These are phyloP conservation scores for Eupithecia vulgata DNA, from an alignment of 2,888 invertebrate genomes.

Conservation along the genomic window DNA sequence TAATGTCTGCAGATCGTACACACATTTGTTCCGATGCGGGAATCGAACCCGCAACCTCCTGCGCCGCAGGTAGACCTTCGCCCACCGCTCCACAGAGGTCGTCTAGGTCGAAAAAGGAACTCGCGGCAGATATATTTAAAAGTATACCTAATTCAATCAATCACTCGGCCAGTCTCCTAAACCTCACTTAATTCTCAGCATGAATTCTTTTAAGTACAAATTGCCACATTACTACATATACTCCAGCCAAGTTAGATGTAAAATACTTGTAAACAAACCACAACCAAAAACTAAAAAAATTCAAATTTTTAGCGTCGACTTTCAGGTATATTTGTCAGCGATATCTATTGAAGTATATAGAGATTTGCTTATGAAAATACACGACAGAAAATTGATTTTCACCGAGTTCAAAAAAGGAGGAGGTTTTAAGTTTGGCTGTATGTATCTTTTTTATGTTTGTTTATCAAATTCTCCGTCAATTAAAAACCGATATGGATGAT, in stretches of 20 bases:
- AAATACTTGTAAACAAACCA: neutral
- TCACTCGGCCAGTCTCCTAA: neutral
- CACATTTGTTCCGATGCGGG: no score
- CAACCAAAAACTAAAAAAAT: neutral
- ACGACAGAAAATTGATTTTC: neutral
- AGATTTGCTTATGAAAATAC: neutral
- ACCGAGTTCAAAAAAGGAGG: no score
- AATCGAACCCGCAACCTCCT: no score
- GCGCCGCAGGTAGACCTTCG: no score
- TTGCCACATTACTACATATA: constrained; percentile 4
- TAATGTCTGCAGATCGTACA: no score
- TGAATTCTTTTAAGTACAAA: constrained; percentile 11
- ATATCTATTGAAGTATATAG: neutral
- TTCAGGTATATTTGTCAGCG: neutral
- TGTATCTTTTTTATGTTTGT: no score
- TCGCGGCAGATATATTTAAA: no score
- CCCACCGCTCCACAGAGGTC: no score
- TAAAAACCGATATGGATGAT: no score
- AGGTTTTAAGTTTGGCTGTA: no score
- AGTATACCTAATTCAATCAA: constrained; percentile 5
- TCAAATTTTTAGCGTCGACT: neutral
- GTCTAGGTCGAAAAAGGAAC: no score
- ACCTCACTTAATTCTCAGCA: constrained; percentile 7
- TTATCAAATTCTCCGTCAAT: no score
- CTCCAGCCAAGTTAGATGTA: neutral